Percentiles rank a stretch among this genome's conserved stretches.
Evolutionary conservation across 53 echinoderm and acorn worm species (phyloP).

Genomic region (Apostichopus leukothele): DNA sequence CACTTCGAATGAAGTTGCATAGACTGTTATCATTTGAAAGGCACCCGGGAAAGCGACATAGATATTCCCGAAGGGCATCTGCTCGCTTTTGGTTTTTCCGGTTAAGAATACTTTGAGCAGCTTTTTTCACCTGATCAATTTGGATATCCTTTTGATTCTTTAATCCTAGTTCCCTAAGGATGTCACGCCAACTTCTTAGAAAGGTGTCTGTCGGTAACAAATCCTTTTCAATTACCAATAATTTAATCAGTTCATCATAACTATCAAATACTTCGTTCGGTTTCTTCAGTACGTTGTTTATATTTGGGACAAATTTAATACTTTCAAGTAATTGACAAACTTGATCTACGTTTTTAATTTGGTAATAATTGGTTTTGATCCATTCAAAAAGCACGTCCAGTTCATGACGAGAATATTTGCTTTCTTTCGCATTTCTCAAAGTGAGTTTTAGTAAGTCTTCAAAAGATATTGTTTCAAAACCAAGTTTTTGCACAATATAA

Average conservation of each 20-base stretch:
- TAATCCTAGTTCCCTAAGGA: constrained; percentile 42
- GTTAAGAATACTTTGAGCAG: neutral
- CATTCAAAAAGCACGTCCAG: constrained; percentile 7
- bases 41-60: constrained; percentile 2
- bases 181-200: neutral
- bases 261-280: constrained; percentile 40
- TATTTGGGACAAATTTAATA: constrained; percentile 28
- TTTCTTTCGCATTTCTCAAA: neutral
- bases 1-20: constrained; percentile 8
- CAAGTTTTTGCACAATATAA: constrained; percentile 22
- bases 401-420: neutral
- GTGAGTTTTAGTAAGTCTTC: neutral
- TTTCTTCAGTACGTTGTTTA: neutral
- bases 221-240: constrained; percentile 5
- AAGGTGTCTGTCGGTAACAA: constrained; percentile 7
- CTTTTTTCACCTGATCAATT: constrained; percentile 19
- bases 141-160: neutral
- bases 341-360: neutral
- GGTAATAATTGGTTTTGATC: neutral
- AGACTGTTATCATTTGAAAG: neutral
- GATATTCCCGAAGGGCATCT: constrained; percentile 22
- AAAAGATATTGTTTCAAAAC: neutral
- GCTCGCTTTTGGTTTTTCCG: constrained; percentile 13
- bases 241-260: neutral
- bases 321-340: neutral